Percentiles rank a stretch among this genome's conserved stretches.
These are phyloP conservation scores for Orchesellides sinensis DNA, from an alignment of 2,888 invertebrate species.

Conservation along the genomic window DNA sequence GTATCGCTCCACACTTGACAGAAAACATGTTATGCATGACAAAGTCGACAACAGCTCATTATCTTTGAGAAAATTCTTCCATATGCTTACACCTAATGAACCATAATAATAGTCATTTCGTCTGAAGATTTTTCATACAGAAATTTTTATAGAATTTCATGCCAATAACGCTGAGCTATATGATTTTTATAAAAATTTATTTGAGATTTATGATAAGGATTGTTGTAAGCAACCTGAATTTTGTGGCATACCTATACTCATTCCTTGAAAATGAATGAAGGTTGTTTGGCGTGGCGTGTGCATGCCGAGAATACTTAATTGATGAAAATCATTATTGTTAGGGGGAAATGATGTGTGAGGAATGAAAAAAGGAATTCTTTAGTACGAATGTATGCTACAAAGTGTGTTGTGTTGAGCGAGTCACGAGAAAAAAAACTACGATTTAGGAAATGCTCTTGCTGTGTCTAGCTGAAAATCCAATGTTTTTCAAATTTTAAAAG, in stretches of 20 bases:
- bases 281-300: background rate
- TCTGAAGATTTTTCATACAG: slow-evolving; percentile 16
- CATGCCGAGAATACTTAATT: background rate
- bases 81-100: slow-evolving; percentile 40
- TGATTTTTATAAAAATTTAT: no score
- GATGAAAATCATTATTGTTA: slow-evolving; percentile 4
- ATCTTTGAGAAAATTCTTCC: slow-evolving; percentile 34
- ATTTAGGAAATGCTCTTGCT: no score
- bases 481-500: background rate
- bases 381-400: no score
- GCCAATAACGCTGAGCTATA: background rate
- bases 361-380: background rate
- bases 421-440: no score
- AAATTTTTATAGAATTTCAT: background rate
- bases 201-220: no score
- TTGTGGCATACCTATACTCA: no score
- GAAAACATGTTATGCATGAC: slow-evolving; percentile 42
- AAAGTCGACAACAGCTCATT: slow-evolving; percentile 24
- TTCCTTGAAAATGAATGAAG: background rate
- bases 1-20: background rate
- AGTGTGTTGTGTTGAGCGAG: no score
- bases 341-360: background rate
- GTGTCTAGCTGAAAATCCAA: no score
- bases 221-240: no score
- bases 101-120: slow-evolving; percentile 31